Evolutionary conservation across 2,888 invertebrate genomes (phyloP).

Genomic region (Anthrax anthrax): DNA sequence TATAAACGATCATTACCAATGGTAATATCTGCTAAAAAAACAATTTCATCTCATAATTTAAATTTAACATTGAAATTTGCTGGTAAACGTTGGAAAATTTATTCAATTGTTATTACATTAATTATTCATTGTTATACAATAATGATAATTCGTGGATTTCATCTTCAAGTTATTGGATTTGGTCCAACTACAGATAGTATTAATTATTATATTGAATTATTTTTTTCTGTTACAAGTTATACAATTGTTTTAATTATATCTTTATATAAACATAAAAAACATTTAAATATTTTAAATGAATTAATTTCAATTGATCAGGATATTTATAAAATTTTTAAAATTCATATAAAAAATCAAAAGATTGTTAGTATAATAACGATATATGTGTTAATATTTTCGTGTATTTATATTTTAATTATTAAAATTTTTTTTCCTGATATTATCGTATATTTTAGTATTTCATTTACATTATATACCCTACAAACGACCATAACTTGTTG

Average conservation of each 20-base stretch:
- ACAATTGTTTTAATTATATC: not conserved
- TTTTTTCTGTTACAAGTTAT: not conserved
- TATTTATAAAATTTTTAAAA: not conserved
- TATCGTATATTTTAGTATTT: not conserved
- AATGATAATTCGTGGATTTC: not conserved
- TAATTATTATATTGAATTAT: not conserved
- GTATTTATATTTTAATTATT: not conserved
- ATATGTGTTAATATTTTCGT: not conserved
- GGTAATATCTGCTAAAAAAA: too few relatives aligned
- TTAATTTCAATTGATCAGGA: not conserved
- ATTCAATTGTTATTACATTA: not conserved
- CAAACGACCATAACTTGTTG: not conserved
- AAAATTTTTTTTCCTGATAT: not conserved
- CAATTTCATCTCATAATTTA: too few relatives aligned
- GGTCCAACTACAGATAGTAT: not conserved
- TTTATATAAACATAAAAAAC: not conserved
- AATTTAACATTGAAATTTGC: not conserved
- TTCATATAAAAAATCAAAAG: not conserved
- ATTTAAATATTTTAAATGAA: not conserved
- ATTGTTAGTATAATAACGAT: not conserved
- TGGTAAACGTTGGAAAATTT: not conserved
- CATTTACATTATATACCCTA: not conserved
- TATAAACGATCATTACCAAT: too few relatives aligned
- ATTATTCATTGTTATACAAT: not conserved
- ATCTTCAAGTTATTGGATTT: too few relatives aligned